Base-by-base conservation (phyloP, 2,797 vertebrate species). In the Pseudochaenichthys georgianus region DNA sequence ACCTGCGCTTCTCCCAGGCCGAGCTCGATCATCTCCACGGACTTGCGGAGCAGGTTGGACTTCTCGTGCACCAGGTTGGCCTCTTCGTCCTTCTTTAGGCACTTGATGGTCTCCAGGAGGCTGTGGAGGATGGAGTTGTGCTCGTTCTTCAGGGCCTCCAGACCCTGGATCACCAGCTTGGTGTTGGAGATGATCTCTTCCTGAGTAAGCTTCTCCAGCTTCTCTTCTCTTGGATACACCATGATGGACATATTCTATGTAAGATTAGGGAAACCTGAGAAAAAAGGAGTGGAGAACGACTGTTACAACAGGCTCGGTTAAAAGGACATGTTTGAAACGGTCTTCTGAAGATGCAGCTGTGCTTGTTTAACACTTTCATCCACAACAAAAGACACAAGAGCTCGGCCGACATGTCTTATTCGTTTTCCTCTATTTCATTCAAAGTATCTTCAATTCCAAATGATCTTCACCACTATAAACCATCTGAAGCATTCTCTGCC, bases 141-240 rank as follows among this genome's bases (percentile, higher is more conserved):
- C 64, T 99, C 98, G 31, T 97, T 99, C 93, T 97, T 98, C 58
- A 99, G 94, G 6, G 98, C 98, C 90, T 99, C 98, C 78, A 99
- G 94, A 1, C 98, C 98, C 88, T 99, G 98, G 93, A 98, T 98
- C 80, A 99, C 98, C 88, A 98, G 92, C 87, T 97, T 97, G 0
- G 98, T 99, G 92, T 98, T 98, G 42, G 97, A 98, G 93, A 99
- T 97, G n/a, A 99, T 99, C 92, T 99, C 98, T 87, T 99, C 98
- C 94, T 99, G 98, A 74, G 96, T 96, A 77, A 99, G 94, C 87
- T 98, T 99, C 91, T 98, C 97, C 9, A 98, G 93, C 91, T 97
- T 97, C 93, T 98, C 97, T 80, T 98, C 97, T 67, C 96, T 94
- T 54, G 96, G 96, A 84, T 96, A 98, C 80, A 98, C 95, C 96